Conservation (phyloP, 2,113 vertebrate genomes). For the Andinoacara biseriatus region DNA sequence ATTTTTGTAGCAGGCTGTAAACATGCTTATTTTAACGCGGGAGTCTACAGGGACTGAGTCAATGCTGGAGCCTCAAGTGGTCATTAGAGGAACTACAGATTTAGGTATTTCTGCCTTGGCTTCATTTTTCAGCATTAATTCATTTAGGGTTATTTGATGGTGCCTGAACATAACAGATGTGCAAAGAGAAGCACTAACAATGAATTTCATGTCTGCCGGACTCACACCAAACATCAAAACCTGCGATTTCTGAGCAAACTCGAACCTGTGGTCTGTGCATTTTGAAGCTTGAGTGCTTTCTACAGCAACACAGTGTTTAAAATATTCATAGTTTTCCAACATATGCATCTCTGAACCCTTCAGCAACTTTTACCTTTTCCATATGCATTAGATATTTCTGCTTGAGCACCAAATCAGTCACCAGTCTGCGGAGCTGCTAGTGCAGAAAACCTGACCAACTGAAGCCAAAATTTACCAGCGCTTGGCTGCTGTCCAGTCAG, state of each 20-base stretch:
- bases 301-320: not conserved
- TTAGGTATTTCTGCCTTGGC: too few relatives aligned
- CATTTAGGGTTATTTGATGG: not conserved
- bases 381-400: not conserved
- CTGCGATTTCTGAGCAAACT: not conserved
- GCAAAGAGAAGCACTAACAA: not conserved
- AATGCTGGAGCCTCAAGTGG: not conserved
- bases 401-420: constrained; percentile 24
- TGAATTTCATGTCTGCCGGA: not conserved
- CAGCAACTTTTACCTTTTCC: not conserved
- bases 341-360: not conserved
- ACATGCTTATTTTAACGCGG: too few relatives aligned
- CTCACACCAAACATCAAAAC: not conserved
- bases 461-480: constrained; percentile 38
- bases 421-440: constrained; percentile 15
- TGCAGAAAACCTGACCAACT: constrained; percentile 33
- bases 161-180: not conserved
- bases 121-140: too few relatives aligned
- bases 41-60: not conserved
- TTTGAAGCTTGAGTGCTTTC: not conserved
- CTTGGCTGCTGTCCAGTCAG: constrained; percentile 47
- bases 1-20: too few relatives aligned
- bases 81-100: not conserved
- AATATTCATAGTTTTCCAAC: not conserved
- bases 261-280: not conserved